Percentiles rank a stretch among this genome's conserved stretches.
Evolutionary conservation across 2,797 vertebrate genomes (phyloP).

Genomic region (Sebastolobus altivelis): DNA sequence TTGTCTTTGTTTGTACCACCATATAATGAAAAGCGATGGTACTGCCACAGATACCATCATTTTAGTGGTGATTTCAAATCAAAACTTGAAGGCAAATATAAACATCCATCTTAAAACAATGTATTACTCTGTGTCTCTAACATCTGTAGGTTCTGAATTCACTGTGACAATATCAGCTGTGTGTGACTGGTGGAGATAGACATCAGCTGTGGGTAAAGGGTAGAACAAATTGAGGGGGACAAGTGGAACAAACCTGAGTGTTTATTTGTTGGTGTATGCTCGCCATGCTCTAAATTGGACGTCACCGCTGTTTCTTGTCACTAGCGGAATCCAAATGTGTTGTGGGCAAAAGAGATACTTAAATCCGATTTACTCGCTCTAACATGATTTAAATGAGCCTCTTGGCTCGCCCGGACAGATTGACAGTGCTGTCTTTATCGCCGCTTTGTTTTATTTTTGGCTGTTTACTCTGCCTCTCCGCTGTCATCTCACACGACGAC

Average conservation of each 20-base stretch:
- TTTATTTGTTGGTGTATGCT: constrained; percentile 68
- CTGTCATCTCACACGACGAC: constrained; percentile 66
- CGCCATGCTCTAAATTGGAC: constrained; percentile 69
- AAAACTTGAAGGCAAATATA: not conserved
- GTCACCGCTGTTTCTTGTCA: constrained; percentile 63
- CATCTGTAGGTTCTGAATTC: constrained; percentile 1
- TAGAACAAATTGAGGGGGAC: constrained; percentile 75
- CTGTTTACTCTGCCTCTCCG: constrained; percentile 76
- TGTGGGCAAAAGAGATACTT: constrained; percentile 65
- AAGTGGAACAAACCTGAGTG: constrained; percentile 76
- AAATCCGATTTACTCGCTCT: constrained; percentile 67
- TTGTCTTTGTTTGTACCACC: not conserved
- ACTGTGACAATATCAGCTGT: not conserved
- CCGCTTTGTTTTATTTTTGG: constrained; percentile 82
- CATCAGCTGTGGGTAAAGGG: constrained; percentile 48
- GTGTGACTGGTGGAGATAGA: constrained; percentile 14
- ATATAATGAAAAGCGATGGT: not conserved
- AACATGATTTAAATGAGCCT: constrained; percentile 73
- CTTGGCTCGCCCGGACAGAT: constrained; percentile 58
- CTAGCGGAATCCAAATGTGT: constrained; percentile 55
- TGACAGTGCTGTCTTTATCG: constrained; percentile 76
- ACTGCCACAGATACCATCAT: not conserved
- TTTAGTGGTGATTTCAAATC: not conserved
- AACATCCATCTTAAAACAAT: not conserved
- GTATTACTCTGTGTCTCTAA: not conserved